phyloP scores from a whole-genome alignment of 2,888 invertebrate species.

The Drosophila borborema region DNA sequence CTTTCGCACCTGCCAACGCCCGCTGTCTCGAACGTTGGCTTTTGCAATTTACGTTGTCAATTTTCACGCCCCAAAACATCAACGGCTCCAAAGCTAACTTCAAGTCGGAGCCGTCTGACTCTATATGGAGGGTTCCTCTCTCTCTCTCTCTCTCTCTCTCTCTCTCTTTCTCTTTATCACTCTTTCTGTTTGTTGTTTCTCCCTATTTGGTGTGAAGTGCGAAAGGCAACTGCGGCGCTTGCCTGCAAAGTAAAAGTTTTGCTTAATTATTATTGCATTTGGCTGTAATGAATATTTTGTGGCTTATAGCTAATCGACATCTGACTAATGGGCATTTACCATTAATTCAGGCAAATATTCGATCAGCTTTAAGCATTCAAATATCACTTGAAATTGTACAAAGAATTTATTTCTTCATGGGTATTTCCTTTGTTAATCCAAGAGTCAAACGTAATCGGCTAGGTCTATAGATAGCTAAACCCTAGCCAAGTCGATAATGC shows the following conservation, averaged over 20 bases:
- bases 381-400: no score
- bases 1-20: slow-evolving; percentile 17
- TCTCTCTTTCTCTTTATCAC: not conserved
- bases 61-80: slow-evolving; percentile 76
- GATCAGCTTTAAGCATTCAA: no score
- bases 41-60: slow-evolving; percentile 79
- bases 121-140: not conserved
- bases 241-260: slow-evolving; percentile 42
- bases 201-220: slow-evolving; percentile 44
- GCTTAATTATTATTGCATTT: slow-evolving; percentile 68
- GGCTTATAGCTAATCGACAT: not conserved
- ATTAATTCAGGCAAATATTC: no score
- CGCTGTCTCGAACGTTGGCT: slow-evolving; percentile 19
- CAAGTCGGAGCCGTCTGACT: slow-evolving; percentile 9
- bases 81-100: slow-evolving; percentile 35
- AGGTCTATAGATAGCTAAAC: not conserved
- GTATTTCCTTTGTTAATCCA: not conserved
- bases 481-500: not conserved
- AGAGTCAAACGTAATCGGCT: not conserved
- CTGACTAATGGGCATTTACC: slow-evolving; percentile 11
- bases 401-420: not conserved
- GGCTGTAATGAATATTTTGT: slow-evolving; percentile 46
- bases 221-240: slow-evolving; percentile 18
- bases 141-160: not conserved
- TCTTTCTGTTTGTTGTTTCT: slow-evolving; percentile 11